phyloP scores from a whole-genome alignment of 2,113 vertebrate species.

The Corythornis cristatus region DNA sequence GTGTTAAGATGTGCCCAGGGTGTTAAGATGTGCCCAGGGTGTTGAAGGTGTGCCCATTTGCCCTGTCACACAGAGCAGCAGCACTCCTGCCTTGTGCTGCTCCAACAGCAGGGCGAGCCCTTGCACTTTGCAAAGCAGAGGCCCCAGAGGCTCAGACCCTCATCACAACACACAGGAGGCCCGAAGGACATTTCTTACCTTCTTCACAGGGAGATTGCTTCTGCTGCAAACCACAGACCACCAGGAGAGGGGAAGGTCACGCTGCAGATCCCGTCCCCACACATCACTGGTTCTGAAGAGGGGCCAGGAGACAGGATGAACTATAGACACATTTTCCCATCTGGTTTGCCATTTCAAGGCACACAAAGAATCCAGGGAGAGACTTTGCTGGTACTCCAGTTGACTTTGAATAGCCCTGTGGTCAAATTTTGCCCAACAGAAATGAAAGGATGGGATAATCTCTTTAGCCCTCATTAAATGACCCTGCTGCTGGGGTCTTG shows the following conservation, averaged over 20 bases:
- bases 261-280: background rate
- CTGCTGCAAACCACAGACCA: background rate
- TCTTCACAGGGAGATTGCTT: background rate
- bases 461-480: background rate
- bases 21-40: no score
- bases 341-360: background rate
- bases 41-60: no score
- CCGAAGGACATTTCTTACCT: background rate
- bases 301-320: background rate
- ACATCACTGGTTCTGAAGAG: background rate
- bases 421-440: background rate
- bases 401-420: background rate
- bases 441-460: background rate
- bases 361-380: background rate
- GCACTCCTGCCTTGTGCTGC: background rate
- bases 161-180: background rate
- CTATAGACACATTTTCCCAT: background rate
- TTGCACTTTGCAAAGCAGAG: background rate
- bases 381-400: background rate
- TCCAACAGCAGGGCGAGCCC: constrained; percentile 26
- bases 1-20: no score
- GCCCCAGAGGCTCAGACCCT: background rate
- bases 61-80: background rate
- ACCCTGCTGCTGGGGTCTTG: background rate
- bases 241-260: background rate